phyloP scores from a whole-genome alignment of 2,113 vertebrate genomes.

The Melanostigma gelatinosum region DNA sequence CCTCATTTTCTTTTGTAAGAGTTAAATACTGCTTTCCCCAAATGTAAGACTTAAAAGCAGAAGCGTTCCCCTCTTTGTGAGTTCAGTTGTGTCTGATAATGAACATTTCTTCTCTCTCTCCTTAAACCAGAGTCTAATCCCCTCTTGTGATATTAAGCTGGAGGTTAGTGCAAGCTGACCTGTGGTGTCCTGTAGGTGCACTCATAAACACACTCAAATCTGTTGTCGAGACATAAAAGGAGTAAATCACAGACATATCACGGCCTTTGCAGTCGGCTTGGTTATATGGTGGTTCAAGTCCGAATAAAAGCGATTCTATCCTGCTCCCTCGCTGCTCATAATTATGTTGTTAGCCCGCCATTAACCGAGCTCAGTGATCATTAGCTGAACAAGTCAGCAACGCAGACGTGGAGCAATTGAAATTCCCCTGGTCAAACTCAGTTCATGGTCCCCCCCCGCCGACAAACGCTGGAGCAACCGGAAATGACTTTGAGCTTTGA shows the following conservation, averaged over 20 bases:
- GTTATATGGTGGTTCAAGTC: neutral
- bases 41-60: neutral
- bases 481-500: conserved; percentile 37
- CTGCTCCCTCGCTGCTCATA: conserved; percentile 40
- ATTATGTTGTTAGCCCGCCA: conserved; percentile 60
- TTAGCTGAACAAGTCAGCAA: conserved; percentile 21
- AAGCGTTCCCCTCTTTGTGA: neutral
- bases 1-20: conserved; percentile 2
- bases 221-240: conserved; percentile 19
- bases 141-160: conserved; percentile 19
- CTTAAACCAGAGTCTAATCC: conserved; percentile 4
- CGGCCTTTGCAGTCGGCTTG: conserved; percentile 18
- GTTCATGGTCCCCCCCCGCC: neutral
- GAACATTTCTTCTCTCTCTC: conserved; percentile 18
- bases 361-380: conserved; percentile 43
- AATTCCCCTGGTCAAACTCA: conserved; percentile 12
- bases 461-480: neutral
- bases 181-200: neutral
- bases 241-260: conserved; percentile 37
- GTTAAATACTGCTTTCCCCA: neutral
- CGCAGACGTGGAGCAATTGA: conserved; percentile 33
- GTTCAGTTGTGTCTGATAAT: conserved; percentile 16
- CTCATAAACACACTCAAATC: conserved; percentile 30
- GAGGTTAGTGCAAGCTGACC: conserved; percentile 4
- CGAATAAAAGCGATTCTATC: conserved; percentile 28